Evolutionary conservation across 2,888 invertebrate species (phyloP).

Genomic region (Pyrrhia umbra): DNA sequence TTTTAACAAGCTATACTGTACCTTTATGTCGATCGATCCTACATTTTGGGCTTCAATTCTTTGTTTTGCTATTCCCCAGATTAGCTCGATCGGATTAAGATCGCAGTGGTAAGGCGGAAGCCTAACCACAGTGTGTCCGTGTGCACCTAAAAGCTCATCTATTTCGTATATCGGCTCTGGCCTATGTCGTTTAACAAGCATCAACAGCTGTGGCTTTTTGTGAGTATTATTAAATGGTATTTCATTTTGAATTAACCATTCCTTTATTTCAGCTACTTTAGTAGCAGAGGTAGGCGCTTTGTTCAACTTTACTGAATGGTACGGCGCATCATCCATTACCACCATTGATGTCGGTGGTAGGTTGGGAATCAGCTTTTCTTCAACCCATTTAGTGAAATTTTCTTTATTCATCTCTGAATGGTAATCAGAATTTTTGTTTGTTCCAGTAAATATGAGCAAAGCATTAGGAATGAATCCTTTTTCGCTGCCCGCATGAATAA

Average conservation of each 20-base stretch:
- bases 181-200: slow-evolving; percentile 51
- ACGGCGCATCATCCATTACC: slow-evolving; percentile 23
- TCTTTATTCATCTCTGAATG: slow-evolving; percentile 57
- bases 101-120: slow-evolving; percentile 51
- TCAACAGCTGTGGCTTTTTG: slow-evolving; percentile 46
- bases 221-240: slow-evolving; percentile 44
- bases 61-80: slow-evolving; percentile 42
- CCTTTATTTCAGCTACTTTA: slow-evolving; percentile 29
- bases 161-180: slow-evolving; percentile 19
- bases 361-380: too few relatives aligned
- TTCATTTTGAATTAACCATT: too few relatives aligned
- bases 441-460: slow-evolving; percentile 52
- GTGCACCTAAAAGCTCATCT: slow-evolving; percentile 44
- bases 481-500: too few relatives aligned
- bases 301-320: slow-evolving; percentile 11
- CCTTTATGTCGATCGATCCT: neutral
- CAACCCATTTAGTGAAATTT: slow-evolving; percentile 58
- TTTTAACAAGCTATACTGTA: too few relatives aligned
- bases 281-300: slow-evolving; percentile 9
- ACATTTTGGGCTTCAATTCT: slow-evolving; percentile 6
- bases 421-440: slow-evolving; percentile 54
- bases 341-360: neutral
- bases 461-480: too few relatives aligned
- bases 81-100: slow-evolving; percentile 54
- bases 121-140: slow-evolving; percentile 48